Evolutionary conservation across 2,888 invertebrate species (phyloP).

Genomic region (Oxycera nigricornis): DNA sequence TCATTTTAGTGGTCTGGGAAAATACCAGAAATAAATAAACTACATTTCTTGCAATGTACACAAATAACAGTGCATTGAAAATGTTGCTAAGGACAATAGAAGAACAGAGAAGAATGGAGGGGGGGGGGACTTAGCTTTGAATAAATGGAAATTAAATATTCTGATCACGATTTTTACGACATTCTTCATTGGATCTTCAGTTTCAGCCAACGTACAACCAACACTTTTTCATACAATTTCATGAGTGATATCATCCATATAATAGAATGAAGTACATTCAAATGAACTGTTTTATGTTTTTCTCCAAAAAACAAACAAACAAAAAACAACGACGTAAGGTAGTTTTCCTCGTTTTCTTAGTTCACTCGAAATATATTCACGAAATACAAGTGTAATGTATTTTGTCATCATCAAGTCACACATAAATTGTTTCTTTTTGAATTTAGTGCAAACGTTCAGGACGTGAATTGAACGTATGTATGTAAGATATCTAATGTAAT

Average conservation of each 20-base stretch:
- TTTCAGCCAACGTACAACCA: background rate
- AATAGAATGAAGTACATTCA: slow-evolving; percentile 10
- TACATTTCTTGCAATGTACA: background rate
- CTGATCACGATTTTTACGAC: slow-evolving; percentile 30
- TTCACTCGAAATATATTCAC: background rate
- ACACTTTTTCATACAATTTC: background rate
- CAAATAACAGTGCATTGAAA: slow-evolving; percentile 3
- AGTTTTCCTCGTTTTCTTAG: background rate
- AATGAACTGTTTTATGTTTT: slow-evolving; percentile 20
- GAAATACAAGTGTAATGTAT: background rate
- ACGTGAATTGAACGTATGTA: background rate
- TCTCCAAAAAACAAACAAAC: background rate
- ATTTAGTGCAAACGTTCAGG: background rate
- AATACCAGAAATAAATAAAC: background rate
- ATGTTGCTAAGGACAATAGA: background rate
- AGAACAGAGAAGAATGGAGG: slow-evolving; percentile 3
- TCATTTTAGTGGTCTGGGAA: slow-evolving; percentile 5
- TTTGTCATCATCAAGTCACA: background rate
- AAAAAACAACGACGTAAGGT: background rate
- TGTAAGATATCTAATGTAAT: background rate
- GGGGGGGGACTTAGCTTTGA: too few species aligned
- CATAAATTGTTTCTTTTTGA: background rate
- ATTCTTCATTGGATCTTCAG: slow-evolving; percentile 7
- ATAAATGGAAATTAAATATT: slow-evolving; percentile 32
- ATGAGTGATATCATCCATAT: background rate